phyloP scores from a whole-genome alignment of 2,113 vertebrate species.

The Mesoclemmys tuberculata region DNA sequence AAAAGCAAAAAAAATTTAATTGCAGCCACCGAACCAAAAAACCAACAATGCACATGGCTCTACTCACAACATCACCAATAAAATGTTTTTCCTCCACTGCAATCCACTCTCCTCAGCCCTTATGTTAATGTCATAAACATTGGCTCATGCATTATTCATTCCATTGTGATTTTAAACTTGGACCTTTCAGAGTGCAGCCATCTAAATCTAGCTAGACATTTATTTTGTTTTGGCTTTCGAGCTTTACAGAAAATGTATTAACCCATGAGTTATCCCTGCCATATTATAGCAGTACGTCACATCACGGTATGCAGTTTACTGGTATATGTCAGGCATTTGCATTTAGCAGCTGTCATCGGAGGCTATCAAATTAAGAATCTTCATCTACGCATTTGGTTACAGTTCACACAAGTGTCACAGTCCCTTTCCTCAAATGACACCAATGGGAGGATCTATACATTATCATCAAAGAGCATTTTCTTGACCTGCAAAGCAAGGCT shows the following conservation, averaged over 20 bases:
- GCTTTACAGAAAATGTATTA: not conserved
- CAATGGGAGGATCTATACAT: not conserved
- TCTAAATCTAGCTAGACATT: not conserved
- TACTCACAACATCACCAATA: not conserved
- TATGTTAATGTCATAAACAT: not conserved
- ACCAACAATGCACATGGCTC: not conserved
- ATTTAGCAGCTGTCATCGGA: not conserved
- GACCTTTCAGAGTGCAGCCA: not conserved
- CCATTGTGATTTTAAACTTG: not conserved
- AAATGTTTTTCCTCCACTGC: fast-evolving
- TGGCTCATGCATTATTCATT: not conserved
- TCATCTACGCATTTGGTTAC: not conserved
- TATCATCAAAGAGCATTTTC: not conserved
- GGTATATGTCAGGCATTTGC: not conserved
- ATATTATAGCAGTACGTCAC: not conserved
- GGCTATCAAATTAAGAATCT: not conserved
- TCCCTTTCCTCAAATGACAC: not conserved
- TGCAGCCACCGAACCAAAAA: not conserved
- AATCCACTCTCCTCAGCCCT: not conserved
- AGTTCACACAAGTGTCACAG: not conserved
- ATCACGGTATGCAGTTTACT: not conserved
- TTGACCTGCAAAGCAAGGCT: not conserved
- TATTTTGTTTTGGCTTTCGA: not conserved
- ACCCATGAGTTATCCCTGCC: not conserved
- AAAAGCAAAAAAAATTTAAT: not conserved